phyloP scores from a whole-genome alignment of 2,888 invertebrate species.

The Drosophila quinaria region DNA sequence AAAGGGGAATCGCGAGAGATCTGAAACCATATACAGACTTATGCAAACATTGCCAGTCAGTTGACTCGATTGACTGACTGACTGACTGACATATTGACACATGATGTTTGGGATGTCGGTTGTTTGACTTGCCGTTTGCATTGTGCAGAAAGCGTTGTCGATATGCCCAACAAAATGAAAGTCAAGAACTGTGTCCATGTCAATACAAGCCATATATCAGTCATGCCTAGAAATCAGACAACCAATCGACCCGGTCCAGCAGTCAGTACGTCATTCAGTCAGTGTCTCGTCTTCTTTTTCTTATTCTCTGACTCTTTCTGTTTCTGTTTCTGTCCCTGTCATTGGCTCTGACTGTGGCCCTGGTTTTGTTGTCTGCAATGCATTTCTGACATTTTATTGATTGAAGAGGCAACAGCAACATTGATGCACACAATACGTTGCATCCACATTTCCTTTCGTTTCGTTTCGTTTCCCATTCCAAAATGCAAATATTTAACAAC shows the following conservation, averaged over 20 bases:
- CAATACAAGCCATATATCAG: constrained; percentile 81
- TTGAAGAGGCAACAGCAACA: constrained; percentile 76
- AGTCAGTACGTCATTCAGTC: constrained; percentile 73
- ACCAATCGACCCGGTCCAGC: constrained; percentile 60
- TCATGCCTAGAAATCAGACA: constrained; percentile 73
- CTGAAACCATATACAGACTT: constrained; percentile 52
- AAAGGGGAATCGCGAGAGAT: constrained; percentile 39
- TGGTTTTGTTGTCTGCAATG: constrained; percentile 62
- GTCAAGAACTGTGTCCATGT: constrained; percentile 80
- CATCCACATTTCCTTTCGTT: constrained; percentile 1
- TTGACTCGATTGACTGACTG: constrained; percentile 32
- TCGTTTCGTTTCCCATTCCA: background rate
- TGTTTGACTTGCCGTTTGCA: constrained; percentile 39
- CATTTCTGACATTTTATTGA: constrained; percentile 80
- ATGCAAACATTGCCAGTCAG: constrained; percentile 71
- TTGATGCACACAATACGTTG: constrained; percentile 55
- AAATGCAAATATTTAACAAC: constrained; percentile 75
- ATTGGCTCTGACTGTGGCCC: constrained; percentile 13
- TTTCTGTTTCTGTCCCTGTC: constrained; percentile 18
- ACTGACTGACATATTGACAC: constrained; percentile 79
- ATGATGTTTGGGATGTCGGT: constrained; percentile 56
- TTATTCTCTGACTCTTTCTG: constrained; percentile 8
- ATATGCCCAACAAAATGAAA: constrained; percentile 72
- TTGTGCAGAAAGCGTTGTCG: constrained; percentile 44
- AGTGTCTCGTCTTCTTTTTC: constrained; percentile 25